Base-by-base conservation (phyloP, 1,140 invertebrate genomes). In the Drosophila bipectinata region DNA sequence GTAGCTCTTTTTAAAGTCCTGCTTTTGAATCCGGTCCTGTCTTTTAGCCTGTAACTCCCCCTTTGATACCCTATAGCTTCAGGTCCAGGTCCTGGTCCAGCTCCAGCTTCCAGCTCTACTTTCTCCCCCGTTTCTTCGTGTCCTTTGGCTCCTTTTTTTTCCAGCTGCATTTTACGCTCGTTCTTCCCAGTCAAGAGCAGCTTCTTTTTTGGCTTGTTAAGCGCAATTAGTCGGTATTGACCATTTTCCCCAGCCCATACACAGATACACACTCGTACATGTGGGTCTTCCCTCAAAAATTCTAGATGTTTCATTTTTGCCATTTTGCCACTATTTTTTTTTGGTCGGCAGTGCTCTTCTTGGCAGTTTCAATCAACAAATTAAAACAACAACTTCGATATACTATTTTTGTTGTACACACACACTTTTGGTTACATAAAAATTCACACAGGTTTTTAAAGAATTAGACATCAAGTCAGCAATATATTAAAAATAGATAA, bases 161-260 rank as follows among this genome's bases (percentile, higher is more conserved):
- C 10, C 49, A 21, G 28, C 51, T 79, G 72, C 59, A 71, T 59
- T 79, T 74, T 59, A 6, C 60, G 57, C 47, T 71, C 69, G 60
- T 45, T 62, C 72, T 59, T 57, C 39, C 18, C 12, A 44, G 41
- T 14, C 37, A 32, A 55, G 47, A 63, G 51, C 68, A 37, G 9
- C 30, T 53, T 21, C 47, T 56, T 48, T 64, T 60, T 72, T 80
- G 63, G 72, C 77, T 80, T 80, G 77, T 80, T 80, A 80, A 80
- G 77, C 77, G 77, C 77, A 80, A 80, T 80, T 80, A 80, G 77
- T 80, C 64, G 64, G 77, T 80, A 80, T 80, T 80, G 77, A 80
- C 77, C 77, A 64, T 66, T 37, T 37, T 41, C 58, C 71, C 21
- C 21, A 21, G 21, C 21, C 4, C 47, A 14, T 18, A 18, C 18